Base-by-base conservation (phyloP, 1,140 invertebrate genomes). In the Cecropterus lyciades region DNA sequence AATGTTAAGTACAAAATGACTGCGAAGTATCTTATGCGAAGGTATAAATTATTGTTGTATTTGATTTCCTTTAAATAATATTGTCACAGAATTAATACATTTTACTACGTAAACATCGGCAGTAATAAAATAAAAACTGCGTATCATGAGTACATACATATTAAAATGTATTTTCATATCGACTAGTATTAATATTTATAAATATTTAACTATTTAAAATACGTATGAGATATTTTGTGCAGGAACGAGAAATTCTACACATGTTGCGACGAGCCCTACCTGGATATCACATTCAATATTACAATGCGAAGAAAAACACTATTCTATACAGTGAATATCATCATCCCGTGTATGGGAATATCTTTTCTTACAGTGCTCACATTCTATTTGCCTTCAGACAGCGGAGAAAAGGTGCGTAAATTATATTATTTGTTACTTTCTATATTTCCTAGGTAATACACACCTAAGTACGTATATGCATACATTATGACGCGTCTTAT, bases 231-330 rank as follows among this genome's bases (percentile, higher is more conserved):
- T 67, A 15, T 42, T 20, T 37, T 64, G 89, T 92, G 4, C 93
- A 97, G 97, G 82, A 98, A 98, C 85, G 97, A 98, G 90, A 98
- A 98, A 81, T 98, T 96, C 92, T 99, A 99, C 94, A 98, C 98
- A 56, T 99, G 98, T 92, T 99, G 98, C 91, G 96, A 98, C 87
- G 97, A 98, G 92, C 97, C 97, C 30, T 99, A 98, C 91, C 93
- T 99, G 85, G 98, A 99, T 93, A 99, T 99, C 82, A 99, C 98
- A 37, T 99, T 99, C 93, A 99, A 99, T 93, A 99, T 99, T 69
- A 99, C 98, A 20, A 98, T 99, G 95, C 93, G 99, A 77, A 93
- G 98, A 69, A 99, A 99, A 92, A 99, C 98, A 20, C 94, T 99
- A 37, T 99, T 99, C 93, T 99, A 99, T 93, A 99, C 98, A 1